Conservation (phyloP, 1,140 invertebrate genomes). For the Penaeus indicus region DNA sequence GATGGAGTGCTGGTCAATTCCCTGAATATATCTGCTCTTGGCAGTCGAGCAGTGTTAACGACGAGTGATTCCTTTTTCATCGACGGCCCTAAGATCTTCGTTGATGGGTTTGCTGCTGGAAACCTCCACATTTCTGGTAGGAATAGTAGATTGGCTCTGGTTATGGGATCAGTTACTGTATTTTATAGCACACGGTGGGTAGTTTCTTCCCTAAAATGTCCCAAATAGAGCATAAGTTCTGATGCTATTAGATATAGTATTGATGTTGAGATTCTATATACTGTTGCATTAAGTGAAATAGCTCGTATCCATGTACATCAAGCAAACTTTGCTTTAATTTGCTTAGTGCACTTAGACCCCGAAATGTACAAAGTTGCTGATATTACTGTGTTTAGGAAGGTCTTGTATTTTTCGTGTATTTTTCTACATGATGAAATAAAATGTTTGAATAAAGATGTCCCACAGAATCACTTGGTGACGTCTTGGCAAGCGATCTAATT, state of each 20-base stretch:
- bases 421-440: background rate
- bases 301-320: too few relatives aligned
- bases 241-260: too few relatives aligned
- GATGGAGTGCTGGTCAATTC: slow-evolving; percentile 30
- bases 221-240: too few relatives aligned
- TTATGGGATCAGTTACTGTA: background rate
- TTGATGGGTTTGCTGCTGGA: background rate
- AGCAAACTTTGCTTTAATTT: too few relatives aligned
- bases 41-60: slow-evolving; percentile 1
- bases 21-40: slow-evolving; percentile 18
- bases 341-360: too few relatives aligned
- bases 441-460: background rate
- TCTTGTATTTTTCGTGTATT: too few relatives aligned
- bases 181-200: background rate
- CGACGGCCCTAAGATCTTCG: slow-evolving; percentile 26
- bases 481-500: slow-evolving; percentile 17
- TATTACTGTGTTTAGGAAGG: too few relatives aligned
- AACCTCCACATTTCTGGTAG: slow-evolving; percentile 20
- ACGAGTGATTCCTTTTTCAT: slow-evolving; percentile 17
- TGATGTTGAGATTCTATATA: too few relatives aligned
- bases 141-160: background rate
- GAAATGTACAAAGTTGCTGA: too few relatives aligned
- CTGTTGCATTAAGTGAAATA: too few relatives aligned
- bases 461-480: slow-evolving; percentile 28
- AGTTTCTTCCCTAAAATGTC: too few relatives aligned